These are phyloP conservation scores for Cranoglanis bouderius DNA, from an alignment of 2,113 vertebrate genomes.

Conservation along the genomic window DNA sequence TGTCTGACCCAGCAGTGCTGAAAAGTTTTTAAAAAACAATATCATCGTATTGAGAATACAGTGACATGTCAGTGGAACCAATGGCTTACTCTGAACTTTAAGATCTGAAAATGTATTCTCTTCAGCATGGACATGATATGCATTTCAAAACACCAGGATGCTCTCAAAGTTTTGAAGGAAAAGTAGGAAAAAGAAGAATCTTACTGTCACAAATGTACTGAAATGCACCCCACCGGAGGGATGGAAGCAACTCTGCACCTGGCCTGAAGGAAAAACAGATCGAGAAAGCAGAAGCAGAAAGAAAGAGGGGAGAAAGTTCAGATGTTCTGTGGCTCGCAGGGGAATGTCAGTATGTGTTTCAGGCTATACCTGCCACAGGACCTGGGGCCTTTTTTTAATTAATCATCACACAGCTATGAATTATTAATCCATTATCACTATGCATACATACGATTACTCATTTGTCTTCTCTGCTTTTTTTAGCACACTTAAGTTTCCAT, in stretches of 20 bases:
- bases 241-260: conserved; percentile 47
- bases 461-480: conserved; percentile 61
- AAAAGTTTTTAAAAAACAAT: neutral
- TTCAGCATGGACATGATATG: neutral
- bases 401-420: conserved; percentile 77
- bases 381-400: conserved; percentile 76
- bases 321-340: conserved; percentile 65
- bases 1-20: conserved; percentile 57
- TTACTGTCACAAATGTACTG: conserved; percentile 45
- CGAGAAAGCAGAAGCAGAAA: conserved; percentile 50
- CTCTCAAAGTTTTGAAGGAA: conserved; percentile 9
- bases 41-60: neutral
- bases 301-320: conserved; percentile 49
- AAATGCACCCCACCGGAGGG: conserved; percentile 35
- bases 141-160: conserved; percentile 10
- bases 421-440: conserved; percentile 76
- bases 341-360: conserved; percentile 70
- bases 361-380: conserved; percentile 74
- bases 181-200: conserved; percentile 26
- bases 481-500: conserved; percentile 60
- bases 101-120: conserved; percentile 3
- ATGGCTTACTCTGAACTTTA: conserved; percentile 1
- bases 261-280: conserved; percentile 41
- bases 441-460: conserved; percentile 67
- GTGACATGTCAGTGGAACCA: neutral